These are phyloP conservation scores for Matsumyia berberina DNA, from an alignment of 2,888 invertebrate species.

Conservation along the genomic window DNA sequence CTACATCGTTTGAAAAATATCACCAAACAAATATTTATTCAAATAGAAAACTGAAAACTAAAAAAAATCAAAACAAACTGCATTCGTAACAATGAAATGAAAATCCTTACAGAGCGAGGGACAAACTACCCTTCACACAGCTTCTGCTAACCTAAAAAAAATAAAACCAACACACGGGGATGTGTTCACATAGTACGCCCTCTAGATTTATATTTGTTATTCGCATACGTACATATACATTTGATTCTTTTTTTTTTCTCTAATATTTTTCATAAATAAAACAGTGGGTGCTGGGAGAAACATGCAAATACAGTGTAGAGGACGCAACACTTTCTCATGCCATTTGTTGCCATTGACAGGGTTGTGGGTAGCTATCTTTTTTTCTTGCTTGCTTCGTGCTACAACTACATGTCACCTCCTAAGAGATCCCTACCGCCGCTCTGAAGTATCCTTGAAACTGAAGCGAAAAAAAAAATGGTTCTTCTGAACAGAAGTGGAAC, in stretches of 20 bases:
- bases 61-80: constrained; percentile 13
- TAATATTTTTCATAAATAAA: constrained; percentile 57
- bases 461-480: constrained; percentile 30
- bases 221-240: constrained; percentile 4
- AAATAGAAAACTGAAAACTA: constrained; percentile 30
- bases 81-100: constrained; percentile 49
- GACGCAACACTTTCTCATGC: constrained; percentile 61
- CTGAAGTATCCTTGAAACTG: constrained; percentile 56
- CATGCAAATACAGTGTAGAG: constrained; percentile 34
- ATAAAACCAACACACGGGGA: constrained; percentile 17
- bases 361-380: constrained; percentile 16
- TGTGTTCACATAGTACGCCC: constrained; percentile 32
- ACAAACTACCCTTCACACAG: constrained; percentile 38
- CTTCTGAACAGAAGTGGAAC: constrained; percentile 17
- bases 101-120: constrained; percentile 43
- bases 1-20: constrained; percentile 19
- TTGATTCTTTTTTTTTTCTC: constrained; percentile 15
- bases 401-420: constrained; percentile 51
- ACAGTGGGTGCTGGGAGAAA: constrained; percentile 10
- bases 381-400: background rate
- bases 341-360: constrained; percentile 62
- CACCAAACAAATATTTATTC: constrained; percentile 54
- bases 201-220: constrained; percentile 59
- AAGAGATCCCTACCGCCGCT: constrained; percentile 46
- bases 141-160: constrained; percentile 40